These are phyloP conservation scores for Theonella swinhoei DNA, from an alignment of 37 sponge, comb jelly and placozoan species.

Conservation along the genomic window DNA sequence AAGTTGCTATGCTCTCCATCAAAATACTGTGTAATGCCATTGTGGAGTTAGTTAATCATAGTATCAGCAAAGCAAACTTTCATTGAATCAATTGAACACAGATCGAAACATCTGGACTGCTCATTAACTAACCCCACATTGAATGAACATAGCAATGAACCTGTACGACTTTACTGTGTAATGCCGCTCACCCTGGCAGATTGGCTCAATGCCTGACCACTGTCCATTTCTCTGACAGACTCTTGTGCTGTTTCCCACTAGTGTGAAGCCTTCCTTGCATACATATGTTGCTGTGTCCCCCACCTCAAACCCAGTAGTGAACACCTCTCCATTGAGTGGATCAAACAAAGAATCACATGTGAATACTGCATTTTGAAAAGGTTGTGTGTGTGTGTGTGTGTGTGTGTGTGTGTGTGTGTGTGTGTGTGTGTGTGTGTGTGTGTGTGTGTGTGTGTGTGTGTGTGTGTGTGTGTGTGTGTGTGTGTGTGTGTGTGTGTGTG, in stretches of 20 bases:
- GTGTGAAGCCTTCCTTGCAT: constrained; percentile 51
- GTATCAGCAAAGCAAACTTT: too few relatives aligned
- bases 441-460: background rate
- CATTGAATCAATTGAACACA: too few relatives aligned
- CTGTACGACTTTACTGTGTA: background rate
- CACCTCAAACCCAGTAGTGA: constrained; percentile 2
- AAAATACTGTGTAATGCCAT: too few relatives aligned
- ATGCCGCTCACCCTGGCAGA: constrained; percentile 58
- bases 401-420: constrained; percentile 4
- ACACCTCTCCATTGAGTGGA: constrained; percentile 27
- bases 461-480: constrained; percentile 6
- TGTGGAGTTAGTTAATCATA: too few relatives aligned
- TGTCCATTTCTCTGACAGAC: constrained; percentile 51
- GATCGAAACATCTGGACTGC: too few relatives aligned
- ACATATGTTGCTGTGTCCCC: constrained; percentile 37
- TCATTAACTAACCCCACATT: background rate
- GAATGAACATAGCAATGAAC: too few relatives aligned
- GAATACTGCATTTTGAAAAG: background rate
- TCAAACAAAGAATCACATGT: constrained; percentile 28
- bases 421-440: background rate
- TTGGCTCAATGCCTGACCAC: constrained; percentile 63
- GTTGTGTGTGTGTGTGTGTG: constrained; percentile 8
- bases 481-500: constrained; percentile 4
- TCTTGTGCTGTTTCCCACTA: constrained; percentile 27
- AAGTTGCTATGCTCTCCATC: background rate